Base-by-base conservation (phyloP, 2,888 invertebrate genomes). In the Marasmarcha lunaedactyla region DNA sequence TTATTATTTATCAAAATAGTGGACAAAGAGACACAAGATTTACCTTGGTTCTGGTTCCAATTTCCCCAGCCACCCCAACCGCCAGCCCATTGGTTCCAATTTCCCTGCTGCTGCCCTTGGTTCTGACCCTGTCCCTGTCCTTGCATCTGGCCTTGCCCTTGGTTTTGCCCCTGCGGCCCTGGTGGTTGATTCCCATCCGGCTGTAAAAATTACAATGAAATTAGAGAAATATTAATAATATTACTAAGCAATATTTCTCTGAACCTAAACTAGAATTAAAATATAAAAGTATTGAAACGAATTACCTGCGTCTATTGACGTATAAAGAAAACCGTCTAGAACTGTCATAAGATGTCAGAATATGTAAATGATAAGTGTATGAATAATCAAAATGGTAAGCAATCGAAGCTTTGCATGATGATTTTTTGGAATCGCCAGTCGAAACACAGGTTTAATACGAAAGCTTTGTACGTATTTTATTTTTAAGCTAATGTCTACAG, bases 1-100 rank as follows among this genome's bases (percentile, higher is more conserved):
- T n/a, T n/a, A n/a, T n/a, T n/a, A n/a, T n/a, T n/a, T n/a, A n/a
- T 25, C 25, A 9, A 25, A 5, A 9, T 25, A 5, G 25, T 6
- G 25, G 5, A 6, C 25, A 25, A 25, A 25, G 5, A 5, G 25
- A 25, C 25, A 9, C 25, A 6, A 25, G 25, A 6, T 25, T 13
- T 50, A 63, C 66, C 62, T 55, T 60, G 70, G 42, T 64, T 69
- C 45, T 69, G 71, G 49, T 71, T 65, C 73, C 73, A 72, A 50
- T 71, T 71, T 41, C 66, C 65, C 72, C 73, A 71, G 13, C 55
- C 55, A 35, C 76, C 71, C 78, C 79, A 78, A 12, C 59, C 56
- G 40, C 68, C 58, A 46, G 69, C 63, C 77, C 78, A 77, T 51
- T 84, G 79, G 57, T 72, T 73, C 79, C 81, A 78, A 7, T 68